Base-by-base conservation (phyloP, 2,113 vertebrate genomes). In the Prochilodus magdalenae region DNA sequence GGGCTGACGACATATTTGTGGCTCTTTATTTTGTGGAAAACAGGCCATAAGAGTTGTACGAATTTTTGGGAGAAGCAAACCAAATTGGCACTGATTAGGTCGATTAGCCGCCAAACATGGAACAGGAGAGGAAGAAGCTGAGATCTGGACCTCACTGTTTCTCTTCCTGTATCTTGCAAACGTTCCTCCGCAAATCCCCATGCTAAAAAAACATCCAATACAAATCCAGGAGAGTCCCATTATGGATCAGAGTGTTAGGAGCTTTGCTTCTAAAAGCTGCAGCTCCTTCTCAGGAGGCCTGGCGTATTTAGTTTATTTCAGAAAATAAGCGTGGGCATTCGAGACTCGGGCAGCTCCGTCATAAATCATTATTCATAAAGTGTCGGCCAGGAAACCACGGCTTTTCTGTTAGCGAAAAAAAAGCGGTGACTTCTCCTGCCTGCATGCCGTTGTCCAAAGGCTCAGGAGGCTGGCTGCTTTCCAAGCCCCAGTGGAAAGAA, bases 401-500 rank as follows among this genome's bases (percentile, higher is more conserved):
- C 69, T 73, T 18, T n/a, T 72, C 33, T 14, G 59, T 63, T 77
- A 73, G 49, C 44, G 76, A 15, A 14, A 47, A 75, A 67, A 44
- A 73, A 30, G 53, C 11, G 18, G 16, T 73, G 67, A 79, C 55
- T 70, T 81, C 69, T 78, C 47, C 71, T 70, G 73, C 73, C 63
- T 63, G 59, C 84, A 36, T 75, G 76, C 80, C 20, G 72, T 47
- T 83, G 77, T 75, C 85, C 40, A 81, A 76, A 74, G 67, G 63
- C 70, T 70, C 36, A 63, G 15, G 16, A 80, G 66, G 27, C 75
- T 87, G 82, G 84, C 75, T 36, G 70, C 66, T 0, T 14, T 72
- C 86, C 86, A 87, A 84, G 67, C 36, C 71, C 24, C 75, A 81
- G 36, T 67, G 86, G 84, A 85, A 85, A 75, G 81, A 82, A 83